Percentiles rank a stretch among this genome's conserved stretches.
phyloP scores from a whole-genome alignment of 2,888 invertebrate genomes.

The Dryocosmus kuriphilus region DNA sequence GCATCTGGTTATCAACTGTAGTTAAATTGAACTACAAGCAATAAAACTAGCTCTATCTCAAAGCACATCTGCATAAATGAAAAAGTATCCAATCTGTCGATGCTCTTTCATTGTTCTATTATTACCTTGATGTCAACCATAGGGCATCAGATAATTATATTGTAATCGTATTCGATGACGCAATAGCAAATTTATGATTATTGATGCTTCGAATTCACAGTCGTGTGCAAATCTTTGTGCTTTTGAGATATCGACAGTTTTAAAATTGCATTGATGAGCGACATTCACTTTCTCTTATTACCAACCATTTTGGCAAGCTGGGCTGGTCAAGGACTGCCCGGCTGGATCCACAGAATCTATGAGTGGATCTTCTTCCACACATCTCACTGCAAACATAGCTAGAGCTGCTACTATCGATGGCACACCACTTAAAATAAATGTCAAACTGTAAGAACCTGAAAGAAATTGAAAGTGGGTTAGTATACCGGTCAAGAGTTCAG shows the following conservation, averaged over 20 bases:
- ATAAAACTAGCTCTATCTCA: background rate
- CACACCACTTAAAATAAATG: constrained; percentile 90
- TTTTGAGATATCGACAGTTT: background rate
- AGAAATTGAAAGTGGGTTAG: constrained; percentile 43
- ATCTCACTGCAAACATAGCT: constrained; percentile 83
- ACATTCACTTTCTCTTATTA: constrained; percentile 50
- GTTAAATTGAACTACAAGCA: background rate
- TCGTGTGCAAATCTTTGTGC: background rate
- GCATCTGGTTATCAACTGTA: background rate
- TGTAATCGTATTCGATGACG: background rate
- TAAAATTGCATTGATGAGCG: constrained; percentile 8
- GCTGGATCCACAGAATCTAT: constrained; percentile 50
- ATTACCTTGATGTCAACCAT: background rate
- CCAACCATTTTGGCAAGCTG: constrained; percentile 73
- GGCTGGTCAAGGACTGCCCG: constrained; percentile 60
- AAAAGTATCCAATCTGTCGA: background rate
- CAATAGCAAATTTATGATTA: background rate
- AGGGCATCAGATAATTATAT: background rate
- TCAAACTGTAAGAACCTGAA: constrained; percentile 84
- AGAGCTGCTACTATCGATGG: constrained; percentile 91
- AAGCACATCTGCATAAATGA: background rate
- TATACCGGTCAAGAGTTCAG: background rate
- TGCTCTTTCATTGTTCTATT: background rate
- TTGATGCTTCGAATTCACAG: background rate
- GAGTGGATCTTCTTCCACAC: constrained; percentile 76